Conservation (phyloP, 2,113 vertebrate species). For the Empidonax traillii region DNA sequence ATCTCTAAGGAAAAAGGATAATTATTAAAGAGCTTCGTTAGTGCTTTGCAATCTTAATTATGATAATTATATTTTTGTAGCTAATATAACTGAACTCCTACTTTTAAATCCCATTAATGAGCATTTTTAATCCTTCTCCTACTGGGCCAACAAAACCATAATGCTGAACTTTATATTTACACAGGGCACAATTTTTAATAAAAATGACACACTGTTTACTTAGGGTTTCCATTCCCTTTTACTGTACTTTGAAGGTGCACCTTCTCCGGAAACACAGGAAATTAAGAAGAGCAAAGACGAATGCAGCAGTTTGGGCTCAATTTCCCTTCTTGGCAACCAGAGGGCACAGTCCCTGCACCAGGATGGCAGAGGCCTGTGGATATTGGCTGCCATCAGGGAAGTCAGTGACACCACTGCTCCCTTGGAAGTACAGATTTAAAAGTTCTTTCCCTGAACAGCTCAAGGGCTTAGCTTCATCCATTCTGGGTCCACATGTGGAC, state of each 20-base stretch:
- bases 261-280: not conserved
- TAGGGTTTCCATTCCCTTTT: not conserved
- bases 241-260: not conserved
- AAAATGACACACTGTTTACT: not conserved
- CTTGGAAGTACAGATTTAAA: not conserved
- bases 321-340: not conserved
- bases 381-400: not conserved
- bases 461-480: not conserved
- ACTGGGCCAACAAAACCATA: constrained; percentile 37
- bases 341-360: not conserved
- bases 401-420: not conserved
- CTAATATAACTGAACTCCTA: constrained; percentile 59
- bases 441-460: not conserved
- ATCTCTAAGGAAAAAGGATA: constrained; percentile 59
- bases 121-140: constrained; percentile 55
- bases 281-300: not conserved
- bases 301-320: not conserved
- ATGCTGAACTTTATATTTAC: constrained; percentile 40
- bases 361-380: not conserved
- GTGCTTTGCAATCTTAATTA: constrained; percentile 68
- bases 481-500: not conserved
- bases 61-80: constrained; percentile 69
- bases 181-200: constrained; percentile 6
- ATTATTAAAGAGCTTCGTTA: constrained; percentile 65
- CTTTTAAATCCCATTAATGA: constrained; percentile 63